Evolutionary conservation across 2,113 vertebrate genomes (phyloP).

Genomic region (Neopipo cinnamomea): DNA sequence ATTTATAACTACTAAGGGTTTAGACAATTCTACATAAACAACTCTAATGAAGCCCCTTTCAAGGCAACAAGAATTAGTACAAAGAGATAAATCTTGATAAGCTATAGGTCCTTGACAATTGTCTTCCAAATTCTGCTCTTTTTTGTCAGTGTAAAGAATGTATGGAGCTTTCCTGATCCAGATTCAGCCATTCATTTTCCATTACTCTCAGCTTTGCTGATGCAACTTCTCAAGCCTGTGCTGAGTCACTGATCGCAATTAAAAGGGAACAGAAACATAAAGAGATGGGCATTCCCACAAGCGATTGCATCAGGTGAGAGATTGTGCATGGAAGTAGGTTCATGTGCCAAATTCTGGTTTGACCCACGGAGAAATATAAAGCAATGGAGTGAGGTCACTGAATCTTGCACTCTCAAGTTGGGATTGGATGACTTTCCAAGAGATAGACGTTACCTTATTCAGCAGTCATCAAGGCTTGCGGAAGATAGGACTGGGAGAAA

Average conservation of each 20-base stretch:
- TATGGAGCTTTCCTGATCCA: background rate
- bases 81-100: background rate
- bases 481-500: background rate
- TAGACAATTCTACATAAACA: background rate
- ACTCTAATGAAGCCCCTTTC: background rate
- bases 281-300: background rate
- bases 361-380: background rate
- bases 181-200: background rate
- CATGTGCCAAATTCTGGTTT: background rate
- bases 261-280: background rate
- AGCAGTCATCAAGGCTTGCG: rapidly evolving
- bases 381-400: background rate
- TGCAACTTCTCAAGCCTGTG: background rate
- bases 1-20: background rate
- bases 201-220: background rate
- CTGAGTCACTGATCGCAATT: background rate
- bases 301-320: background rate
- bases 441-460: background rate
- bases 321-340: background rate
- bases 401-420: background rate
- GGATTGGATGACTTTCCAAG: background rate
- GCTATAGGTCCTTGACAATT: background rate
- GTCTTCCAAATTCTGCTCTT: background rate
- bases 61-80: background rate
- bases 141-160: background rate